Evolutionary conservation across 2,888 invertebrate genomes (phyloP), one percentile per base, ranked within the genome.

Genomic region (Escarpia spicata): DNA sequence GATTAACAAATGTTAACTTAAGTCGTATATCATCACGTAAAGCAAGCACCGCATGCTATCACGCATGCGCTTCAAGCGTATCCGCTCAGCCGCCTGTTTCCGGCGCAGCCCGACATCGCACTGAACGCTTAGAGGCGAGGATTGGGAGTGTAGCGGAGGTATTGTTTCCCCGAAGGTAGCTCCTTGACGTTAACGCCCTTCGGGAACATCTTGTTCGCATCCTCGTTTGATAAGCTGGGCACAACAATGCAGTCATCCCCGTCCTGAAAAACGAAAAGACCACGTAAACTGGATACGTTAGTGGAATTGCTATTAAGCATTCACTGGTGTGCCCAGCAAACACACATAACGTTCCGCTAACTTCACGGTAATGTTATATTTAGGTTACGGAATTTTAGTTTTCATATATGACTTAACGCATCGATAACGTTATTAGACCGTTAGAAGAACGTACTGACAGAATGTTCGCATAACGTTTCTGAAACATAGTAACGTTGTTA

Each of bases 171-270:
- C 0, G 99, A 99, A 0, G 99, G 99, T 94, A 99, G 96, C 8
- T 92, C 12, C 10, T 91, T 90, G 0, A 92, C 92, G 45, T 97
- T 96, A 12, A 98, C 96, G 3, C 97, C 97, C 52, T 97, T 97
- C 0, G 98, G 98, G 96, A 98, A 99, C 75, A 98, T 96, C 92
- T 97, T 97, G 43, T 97, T 96, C 6, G 98, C 97, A 95, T 99
- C 98, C 37, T 98, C 98, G 8, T 97, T 97, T 0, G 97, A 97
- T 0, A 99, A 97, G 0, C 97, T 97, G 0, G 99, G 99, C 94
- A 98, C 97, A 58, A 99, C 98, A 99, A 99, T 99, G 94, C 98
- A 98, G 44, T 98, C 97, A 3, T 97, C 98, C 9, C 99, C 99
- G 96, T 97, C 97, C 98, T 98, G 96, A n/a, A 37, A 52, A 19